A percentile compares a stretch with the other conserved stretches of the same genome.
Conservation (phyloP, 2,888 invertebrate genomes). For the Galerucella calmariensis region DNA sequence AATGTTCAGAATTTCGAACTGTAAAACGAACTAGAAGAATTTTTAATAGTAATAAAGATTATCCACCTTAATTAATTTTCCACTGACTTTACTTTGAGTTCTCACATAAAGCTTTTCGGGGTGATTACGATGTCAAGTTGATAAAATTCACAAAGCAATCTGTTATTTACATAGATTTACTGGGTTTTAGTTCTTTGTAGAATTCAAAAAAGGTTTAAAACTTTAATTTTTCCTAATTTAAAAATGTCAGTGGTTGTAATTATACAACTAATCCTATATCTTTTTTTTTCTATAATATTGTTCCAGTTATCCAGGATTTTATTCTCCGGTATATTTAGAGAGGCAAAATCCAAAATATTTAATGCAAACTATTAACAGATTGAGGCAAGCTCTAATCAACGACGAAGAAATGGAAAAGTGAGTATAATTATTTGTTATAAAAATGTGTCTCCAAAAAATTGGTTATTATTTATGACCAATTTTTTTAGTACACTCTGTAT, state of each 20-base stretch:
- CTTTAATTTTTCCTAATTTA: too few relatives aligned
- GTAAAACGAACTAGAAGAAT: too few relatives aligned
- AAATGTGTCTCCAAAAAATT: too few relatives aligned
- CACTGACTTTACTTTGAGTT: not conserved
- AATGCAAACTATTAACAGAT: slow-evolving; percentile 79
- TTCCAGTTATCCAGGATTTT: slow-evolving; percentile 60
- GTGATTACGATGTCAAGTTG: not conserved
- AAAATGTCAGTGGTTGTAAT: too few relatives aligned
- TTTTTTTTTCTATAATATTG: not conserved
- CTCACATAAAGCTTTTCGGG: not conserved
- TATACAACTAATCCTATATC: too few relatives aligned
- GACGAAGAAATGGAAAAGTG: slow-evolving; percentile 85
- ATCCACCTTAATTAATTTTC: not conserved
- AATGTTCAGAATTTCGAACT: too few relatives aligned
- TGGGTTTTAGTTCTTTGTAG: too few relatives aligned
- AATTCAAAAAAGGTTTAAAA: too few relatives aligned
- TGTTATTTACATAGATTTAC: too few relatives aligned
- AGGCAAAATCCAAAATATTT: slow-evolving; percentile 84
- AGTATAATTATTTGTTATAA: too few relatives aligned
- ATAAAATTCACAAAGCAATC: not conserved
- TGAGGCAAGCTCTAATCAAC: slow-evolving; percentile 80
- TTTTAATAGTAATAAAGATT: not conserved
- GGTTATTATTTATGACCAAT: too few relatives aligned
- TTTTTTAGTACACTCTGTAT: too few relatives aligned
- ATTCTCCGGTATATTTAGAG: slow-evolving; percentile 59